phyloP scores from a whole-genome alignment of 2,113 vertebrate genomes.

The Genyomyrus donnyi region DNA sequence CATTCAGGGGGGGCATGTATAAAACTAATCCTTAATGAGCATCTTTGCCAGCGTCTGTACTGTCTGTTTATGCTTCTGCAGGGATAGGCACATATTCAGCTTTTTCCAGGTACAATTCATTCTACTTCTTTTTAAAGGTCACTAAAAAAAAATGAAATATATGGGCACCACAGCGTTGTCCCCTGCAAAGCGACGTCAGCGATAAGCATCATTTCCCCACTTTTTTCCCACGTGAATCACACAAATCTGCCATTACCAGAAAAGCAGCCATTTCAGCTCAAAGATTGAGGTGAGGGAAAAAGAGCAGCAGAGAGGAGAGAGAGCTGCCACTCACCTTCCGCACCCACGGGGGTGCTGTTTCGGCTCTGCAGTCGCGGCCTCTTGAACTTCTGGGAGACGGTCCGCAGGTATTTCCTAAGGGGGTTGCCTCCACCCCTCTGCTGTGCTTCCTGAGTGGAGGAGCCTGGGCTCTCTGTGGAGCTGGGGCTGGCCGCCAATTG shows the following conservation, averaged over 20 bases:
- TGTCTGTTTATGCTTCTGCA: background rate
- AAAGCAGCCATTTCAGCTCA: background rate
- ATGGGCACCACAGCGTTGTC: background rate
- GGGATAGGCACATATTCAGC: background rate
- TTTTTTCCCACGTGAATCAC: background rate
- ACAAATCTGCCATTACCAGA: background rate
- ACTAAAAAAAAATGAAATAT: background rate
- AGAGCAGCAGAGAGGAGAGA: background rate
- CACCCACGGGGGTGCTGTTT: constrained; percentile 29
- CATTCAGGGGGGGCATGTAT: background rate
- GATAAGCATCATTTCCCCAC: background rate
- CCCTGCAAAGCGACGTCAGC: background rate
- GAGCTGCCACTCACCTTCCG: constrained; percentile 29
- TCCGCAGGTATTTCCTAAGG: constrained; percentile 66
- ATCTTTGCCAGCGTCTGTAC: background rate
- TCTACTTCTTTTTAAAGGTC: background rate
- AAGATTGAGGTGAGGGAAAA: background rate
- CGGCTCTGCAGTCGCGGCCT: constrained; percentile 48
- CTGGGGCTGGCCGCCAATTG: constrained; percentile 20
- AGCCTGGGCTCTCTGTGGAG: constrained; percentile 31
- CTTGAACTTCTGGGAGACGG: constrained; percentile 64
- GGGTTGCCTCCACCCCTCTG: constrained; percentile 49
- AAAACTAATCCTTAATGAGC: background rate
- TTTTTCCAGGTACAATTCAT: background rate
- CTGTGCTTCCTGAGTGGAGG: constrained; percentile 40